Conservation (phyloP, 1,140 invertebrate species). For the Magallana angulata region DNA sequence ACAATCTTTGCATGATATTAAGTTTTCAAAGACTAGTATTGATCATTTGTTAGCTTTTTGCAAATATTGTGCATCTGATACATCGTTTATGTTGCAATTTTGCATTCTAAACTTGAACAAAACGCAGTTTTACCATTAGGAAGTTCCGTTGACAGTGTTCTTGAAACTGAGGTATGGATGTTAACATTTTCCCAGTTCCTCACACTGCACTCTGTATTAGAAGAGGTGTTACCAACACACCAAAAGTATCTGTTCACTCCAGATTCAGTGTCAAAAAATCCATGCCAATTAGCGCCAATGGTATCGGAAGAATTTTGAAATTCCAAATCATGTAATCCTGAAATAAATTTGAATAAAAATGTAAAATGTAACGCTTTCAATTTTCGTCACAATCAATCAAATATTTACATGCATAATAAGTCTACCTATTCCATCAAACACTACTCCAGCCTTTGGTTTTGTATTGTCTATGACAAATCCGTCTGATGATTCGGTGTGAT, state of each 20-base stretch:
- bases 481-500: constrained; percentile 54
- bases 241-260: constrained; percentile 56
- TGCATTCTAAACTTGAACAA: too few relatives aligned
- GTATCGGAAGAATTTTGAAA: constrained; percentile 52
- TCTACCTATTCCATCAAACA: constrained; percentile 60
- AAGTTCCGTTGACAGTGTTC: background rate
- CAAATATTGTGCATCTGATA: too few relatives aligned
- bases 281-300: constrained; percentile 56
- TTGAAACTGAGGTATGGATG: constrained; percentile 43
- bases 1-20: too few relatives aligned
- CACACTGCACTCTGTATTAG: constrained; percentile 51
- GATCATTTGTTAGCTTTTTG: too few relatives aligned
- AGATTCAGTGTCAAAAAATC: constrained; percentile 55
- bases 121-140: background rate
- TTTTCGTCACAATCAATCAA: too few relatives aligned
- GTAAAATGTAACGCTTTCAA: background rate
- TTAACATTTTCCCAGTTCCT: constrained; percentile 53
- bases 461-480: constrained; percentile 54
- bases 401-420: background rate
- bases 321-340: constrained; percentile 55
- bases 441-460: constrained; percentile 49
- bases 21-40: too few relatives aligned
- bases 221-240: constrained; percentile 56
- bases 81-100: too few relatives aligned
- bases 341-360: background rate